phyloP scores from a whole-genome alignment of 2,888 invertebrate genomes.

The Thysanoteuthis rhombus region DNA sequence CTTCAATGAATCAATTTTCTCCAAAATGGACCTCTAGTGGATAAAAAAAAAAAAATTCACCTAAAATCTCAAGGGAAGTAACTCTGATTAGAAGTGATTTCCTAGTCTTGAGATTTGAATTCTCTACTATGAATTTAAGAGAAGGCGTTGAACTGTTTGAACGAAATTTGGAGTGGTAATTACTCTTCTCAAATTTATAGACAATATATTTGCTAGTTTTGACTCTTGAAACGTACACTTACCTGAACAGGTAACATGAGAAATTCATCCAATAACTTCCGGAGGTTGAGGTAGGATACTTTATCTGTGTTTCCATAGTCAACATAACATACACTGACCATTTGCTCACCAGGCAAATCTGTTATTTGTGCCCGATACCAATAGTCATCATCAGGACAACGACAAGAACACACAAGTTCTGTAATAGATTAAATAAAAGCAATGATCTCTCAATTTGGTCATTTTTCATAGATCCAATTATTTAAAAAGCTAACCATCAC shows the following conservation, averaged over 20 bases:
- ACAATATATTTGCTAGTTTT: neutral
- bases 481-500: too few relatives aligned
- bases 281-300: constrained; percentile 71
- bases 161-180: too few relatives aligned
- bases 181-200: too few relatives aligned
- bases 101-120: too few relatives aligned
- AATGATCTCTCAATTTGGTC: neutral
- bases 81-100: too few relatives aligned
- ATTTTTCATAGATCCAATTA: neutral
- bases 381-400: constrained; percentile 73
- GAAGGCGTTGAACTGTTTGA: too few relatives aligned
- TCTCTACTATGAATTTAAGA: too few relatives aligned
- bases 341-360: constrained; percentile 69
- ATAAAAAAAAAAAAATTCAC: too few relatives aligned
- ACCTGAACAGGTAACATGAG: constrained; percentile 57
- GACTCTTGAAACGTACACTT: neutral
- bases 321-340: constrained; percentile 74
- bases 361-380: constrained; percentile 78
- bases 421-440: constrained; percentile 45
- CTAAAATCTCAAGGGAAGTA: too few relatives aligned
- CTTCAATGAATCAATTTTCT: too few relatives aligned
- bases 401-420: constrained; percentile 77
- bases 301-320: constrained; percentile 74
- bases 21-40: too few relatives aligned
- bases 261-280: constrained; percentile 62